Evolutionary conservation across 2,797 vertebrate species (phyloP).

Genomic region (Lagodon rhomboides): DNA sequence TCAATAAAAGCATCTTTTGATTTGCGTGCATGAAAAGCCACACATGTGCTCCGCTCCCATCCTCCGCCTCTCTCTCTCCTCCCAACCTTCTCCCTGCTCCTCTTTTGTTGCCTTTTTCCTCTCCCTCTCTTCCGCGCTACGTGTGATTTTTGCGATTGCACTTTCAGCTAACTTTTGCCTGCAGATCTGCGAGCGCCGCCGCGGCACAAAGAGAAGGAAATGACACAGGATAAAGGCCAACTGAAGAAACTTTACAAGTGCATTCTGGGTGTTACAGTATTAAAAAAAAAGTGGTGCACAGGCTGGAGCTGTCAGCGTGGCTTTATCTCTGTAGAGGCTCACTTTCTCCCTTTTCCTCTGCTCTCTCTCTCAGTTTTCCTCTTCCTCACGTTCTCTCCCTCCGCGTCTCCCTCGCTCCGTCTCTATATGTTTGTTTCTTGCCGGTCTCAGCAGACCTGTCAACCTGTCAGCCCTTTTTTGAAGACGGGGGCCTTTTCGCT

Average conservation of each 20-base stretch:
- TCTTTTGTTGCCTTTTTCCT: conserved; percentile 16
- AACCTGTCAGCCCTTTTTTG: conserved; percentile 75
- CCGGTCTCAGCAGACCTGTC: conserved; percentile 79
- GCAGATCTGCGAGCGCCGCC: neutral
- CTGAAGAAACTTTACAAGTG: neutral
- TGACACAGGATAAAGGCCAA: neutral
- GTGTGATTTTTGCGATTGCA: conserved; percentile 22
- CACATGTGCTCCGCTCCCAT: conserved; percentile 28
- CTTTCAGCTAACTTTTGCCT: conserved; percentile 23
- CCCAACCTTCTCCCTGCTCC: conserved; percentile 3
- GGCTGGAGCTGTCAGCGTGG: conserved; percentile 1
- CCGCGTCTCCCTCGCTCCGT: conserved; percentile 23
- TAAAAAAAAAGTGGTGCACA: neutral
- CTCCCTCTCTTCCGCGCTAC: conserved; percentile 5
- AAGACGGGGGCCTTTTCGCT: conserved; percentile 62
- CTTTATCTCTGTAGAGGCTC: neutral
- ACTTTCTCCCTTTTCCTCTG: conserved; percentile 21
- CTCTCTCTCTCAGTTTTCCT: conserved; percentile 11
- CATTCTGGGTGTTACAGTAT: neutral
- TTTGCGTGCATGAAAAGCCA: conserved; percentile 47
- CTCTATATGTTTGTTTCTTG: conserved; percentile 69
- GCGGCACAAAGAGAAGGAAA: neutral
- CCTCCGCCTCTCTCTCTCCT: neutral
- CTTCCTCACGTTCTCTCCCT: conserved; percentile 1
- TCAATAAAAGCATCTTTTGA: conserved; percentile 52